Evolutionary conservation across 2,113 vertebrate species (phyloP), one percentile per base, ranked within the genome.

Genomic region (Antigone vipio): DNA sequence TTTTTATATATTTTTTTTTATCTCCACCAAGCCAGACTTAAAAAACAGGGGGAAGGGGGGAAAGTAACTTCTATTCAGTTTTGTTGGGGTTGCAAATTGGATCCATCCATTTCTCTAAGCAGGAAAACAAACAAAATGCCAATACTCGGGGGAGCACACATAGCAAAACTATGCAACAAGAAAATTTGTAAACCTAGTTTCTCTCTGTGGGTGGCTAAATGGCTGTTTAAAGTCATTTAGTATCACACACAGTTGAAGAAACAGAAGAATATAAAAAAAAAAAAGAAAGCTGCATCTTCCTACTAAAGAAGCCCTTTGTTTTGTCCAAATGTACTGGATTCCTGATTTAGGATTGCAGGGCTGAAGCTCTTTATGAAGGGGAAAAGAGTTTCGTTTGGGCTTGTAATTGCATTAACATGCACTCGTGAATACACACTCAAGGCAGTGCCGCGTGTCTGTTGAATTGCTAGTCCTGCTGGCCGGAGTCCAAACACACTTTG

Each of bases 141-240:
- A 95, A 89, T 96, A 49, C 73, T 96, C 90, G 24, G 40, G 72
- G 90, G 95, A 96, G 38, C 67, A 38, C 50, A 86, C 15, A 3
- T 18, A 88, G 87, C 56, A 81, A 77, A 95, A 89, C 72, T 45
- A 21, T 84, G 79, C 35, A 77, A 50, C 6, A 9, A 94, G 84
- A 92, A 96, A 92, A 96, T 96, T 11, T 97, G 72, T 97, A 98
- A 97, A 91, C 59, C 82, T 47, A 8, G 87, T 86, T 90, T 94
- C 76, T 91, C 96, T 93, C 96, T 72, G 95, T 91, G 83, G 88
- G 97, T 95, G 95, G 93, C 94, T 96, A 94, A 97, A 95, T 75
- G 83, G 59, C 92, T 95, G 66, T 95, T 97, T 97, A 96, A 96
- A 97, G 89, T 55, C 67, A 91, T 93, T 97, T 95, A 96, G 88